Evolutionary conservation across 2,797 vertebrate genomes (phyloP).

Genomic region (Rhinoraja longicauda): DNA sequence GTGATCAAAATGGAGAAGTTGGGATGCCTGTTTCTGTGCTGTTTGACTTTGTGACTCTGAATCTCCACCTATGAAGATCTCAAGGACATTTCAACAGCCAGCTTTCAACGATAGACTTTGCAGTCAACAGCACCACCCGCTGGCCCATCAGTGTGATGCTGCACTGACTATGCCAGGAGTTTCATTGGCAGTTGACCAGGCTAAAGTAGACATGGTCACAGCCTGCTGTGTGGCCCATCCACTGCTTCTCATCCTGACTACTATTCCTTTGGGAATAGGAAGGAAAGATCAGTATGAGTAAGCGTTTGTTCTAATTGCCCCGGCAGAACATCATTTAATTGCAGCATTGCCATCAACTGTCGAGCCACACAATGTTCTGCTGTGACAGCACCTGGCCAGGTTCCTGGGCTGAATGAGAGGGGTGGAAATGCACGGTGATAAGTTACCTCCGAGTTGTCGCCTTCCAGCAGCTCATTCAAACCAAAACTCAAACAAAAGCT

Average conservation of each 20-base stretch:
- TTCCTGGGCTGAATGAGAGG: neutral
- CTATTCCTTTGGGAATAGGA: neutral
- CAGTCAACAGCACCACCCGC: neutral
- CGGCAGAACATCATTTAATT: neutral
- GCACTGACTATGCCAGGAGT: no score
- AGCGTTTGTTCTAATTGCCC: neutral
- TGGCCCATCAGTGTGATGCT: neutral
- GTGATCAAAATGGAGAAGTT: no score
- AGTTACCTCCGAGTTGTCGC: neutral
- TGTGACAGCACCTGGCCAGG: neutral
- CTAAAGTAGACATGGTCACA: neutral
- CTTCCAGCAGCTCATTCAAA: neutral
- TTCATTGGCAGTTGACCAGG: neutral
- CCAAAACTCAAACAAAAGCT: neutral
- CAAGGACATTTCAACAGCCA: neutral
- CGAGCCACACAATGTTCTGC: neutral
- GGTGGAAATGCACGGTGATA: neutral
- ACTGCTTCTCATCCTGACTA: neutral
- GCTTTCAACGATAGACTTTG: neutral
- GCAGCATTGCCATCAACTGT: neutral
- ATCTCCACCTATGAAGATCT: no score
- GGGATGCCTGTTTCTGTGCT: no score
- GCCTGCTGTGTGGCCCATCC: neutral
- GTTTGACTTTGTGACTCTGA: no score
- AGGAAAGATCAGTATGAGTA: neutral